A percentile compares a stretch with the other conserved stretches of the same genome.
phyloP scores from a whole-genome alignment of 2,113 vertebrate species.

The Picathartes gymnocephalus region DNA sequence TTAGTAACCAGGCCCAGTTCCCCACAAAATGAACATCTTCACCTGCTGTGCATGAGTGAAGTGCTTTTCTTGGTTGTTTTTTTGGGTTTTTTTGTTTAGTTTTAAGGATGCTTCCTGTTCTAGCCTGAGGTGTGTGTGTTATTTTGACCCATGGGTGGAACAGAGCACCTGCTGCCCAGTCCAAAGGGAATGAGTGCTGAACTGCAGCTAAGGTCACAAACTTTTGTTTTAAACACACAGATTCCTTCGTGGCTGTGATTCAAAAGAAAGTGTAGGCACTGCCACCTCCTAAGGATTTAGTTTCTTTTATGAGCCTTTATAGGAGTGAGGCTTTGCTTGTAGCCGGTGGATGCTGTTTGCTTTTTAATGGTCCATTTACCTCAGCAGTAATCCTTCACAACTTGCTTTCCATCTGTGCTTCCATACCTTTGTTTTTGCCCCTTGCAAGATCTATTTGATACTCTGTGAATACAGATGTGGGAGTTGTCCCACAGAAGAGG shows the following conservation, averaged over 20 bases:
- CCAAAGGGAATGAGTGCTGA: not conserved
- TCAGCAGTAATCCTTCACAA: not conserved
- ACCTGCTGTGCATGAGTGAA: not conserved
- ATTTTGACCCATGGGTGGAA: not conserved
- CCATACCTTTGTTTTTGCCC: slow-evolving; percentile 22
- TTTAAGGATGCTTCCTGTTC: not conserved
- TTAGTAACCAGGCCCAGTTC: not conserved
- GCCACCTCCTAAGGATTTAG: not conserved
- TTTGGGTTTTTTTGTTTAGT: not conserved
- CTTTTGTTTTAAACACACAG: not conserved
- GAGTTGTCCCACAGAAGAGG: not conserved
- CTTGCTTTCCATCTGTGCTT: slow-evolving; percentile 28
- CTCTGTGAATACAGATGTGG: slow-evolving; percentile 40
- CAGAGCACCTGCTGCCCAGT: not conserved
- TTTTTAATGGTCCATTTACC: slow-evolving; percentile 46
- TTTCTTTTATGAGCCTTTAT: not conserved
- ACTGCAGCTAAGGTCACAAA: not conserved
- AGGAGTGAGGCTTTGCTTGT: not conserved
- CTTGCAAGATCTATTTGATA: slow-evolving; percentile 20
- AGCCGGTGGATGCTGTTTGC: not conserved
- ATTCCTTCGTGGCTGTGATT: not conserved
- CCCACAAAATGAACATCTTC: not conserved
- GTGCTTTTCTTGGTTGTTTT: not conserved
- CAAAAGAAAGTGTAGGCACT: not conserved
- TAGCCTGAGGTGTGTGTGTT: not conserved